Evolutionary conservation across 2,113 vertebrate genomes (phyloP).

Genomic region (Cavia porcellus): DNA sequence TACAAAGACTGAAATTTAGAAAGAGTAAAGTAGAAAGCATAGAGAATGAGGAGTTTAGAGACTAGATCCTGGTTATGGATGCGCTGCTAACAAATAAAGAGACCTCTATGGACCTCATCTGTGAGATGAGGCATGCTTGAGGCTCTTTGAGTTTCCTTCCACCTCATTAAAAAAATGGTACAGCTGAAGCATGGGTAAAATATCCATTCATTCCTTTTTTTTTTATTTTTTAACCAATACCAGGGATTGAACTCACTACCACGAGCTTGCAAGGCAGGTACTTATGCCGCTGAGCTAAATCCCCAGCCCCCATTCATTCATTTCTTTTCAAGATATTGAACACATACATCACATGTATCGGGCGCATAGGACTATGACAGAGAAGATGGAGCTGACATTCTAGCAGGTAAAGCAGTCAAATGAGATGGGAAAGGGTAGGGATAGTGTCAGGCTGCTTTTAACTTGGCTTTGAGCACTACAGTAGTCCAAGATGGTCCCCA

Average conservation of each 20-base stretch:
- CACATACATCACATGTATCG: background rate
- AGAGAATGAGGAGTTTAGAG: background rate
- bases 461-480: background rate
- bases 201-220: slow-evolving; percentile 3
- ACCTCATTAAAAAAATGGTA: background rate
- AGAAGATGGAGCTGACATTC: background rate
- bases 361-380: background rate
- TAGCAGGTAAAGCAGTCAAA: background rate
- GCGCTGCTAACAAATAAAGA: background rate
- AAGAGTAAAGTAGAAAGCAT: background rate
- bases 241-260: too few species aligned
- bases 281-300: too few species aligned
- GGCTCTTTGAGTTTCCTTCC: background rate
- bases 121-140: background rate
- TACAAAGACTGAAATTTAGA: slow-evolving; percentile 48
- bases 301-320: background rate
- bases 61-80: background rate
- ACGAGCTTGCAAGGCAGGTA: too few species aligned
- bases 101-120: background rate
- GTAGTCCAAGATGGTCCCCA: background rate
- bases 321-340: slow-evolving; percentile 2
- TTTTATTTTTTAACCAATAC: background rate
- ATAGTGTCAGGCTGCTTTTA: background rate
- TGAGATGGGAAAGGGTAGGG: background rate
- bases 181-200: background rate